Base-by-base conservation (phyloP, 2,113 vertebrate species). In the Takifugu flavidus region DNA sequence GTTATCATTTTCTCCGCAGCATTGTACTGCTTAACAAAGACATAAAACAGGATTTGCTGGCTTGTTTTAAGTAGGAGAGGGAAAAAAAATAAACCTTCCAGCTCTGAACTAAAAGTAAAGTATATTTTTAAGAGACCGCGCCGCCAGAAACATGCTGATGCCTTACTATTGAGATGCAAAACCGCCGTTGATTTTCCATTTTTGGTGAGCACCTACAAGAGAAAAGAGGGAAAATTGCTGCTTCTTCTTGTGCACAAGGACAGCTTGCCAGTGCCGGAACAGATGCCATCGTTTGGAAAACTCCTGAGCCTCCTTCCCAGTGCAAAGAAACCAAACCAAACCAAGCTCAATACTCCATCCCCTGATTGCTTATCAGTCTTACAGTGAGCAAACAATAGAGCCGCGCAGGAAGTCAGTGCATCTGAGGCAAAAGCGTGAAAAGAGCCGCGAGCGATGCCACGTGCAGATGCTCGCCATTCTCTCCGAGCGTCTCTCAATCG, bases 131-230 rank as follows among this genome's bases (percentile, higher is more conserved):
- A 61, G 52, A 42, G 43, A 14, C 44, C 14, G 4, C 14, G 3
- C 44, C 14, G 14, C 44, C 46, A 81, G 66, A 29, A 46, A 53
- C 7, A 1, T 58, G 42, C 65, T 80, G 67, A 62, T 60, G 64
- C 11, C 34, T 39, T 6, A 11, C 34, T 1, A 34, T 5, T 45
- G 14, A 45, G 14, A 45, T 45, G 13, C 44, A 45, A 45, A 14
- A 3, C 34, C 11, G n/a, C n/a, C n/a, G n/a, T 39, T 39, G 13
- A 45, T 45, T 45, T 45, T 45, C 13, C 44, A 45, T 15, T 45
- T 15, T 39, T 39, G 14, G 34, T 39, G 44, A 45, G 44, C 44
- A 45, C 12, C 14, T 45, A 14, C 8, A 15, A 12, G 4, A 45
- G 44, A 45, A 14, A 45, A 45, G 44, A 45, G 12, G 44, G 13